These are phyloP conservation scores for Pheosia gnoma DNA, from an alignment of 2,888 invertebrate genomes.

Conservation along the genomic window DNA sequence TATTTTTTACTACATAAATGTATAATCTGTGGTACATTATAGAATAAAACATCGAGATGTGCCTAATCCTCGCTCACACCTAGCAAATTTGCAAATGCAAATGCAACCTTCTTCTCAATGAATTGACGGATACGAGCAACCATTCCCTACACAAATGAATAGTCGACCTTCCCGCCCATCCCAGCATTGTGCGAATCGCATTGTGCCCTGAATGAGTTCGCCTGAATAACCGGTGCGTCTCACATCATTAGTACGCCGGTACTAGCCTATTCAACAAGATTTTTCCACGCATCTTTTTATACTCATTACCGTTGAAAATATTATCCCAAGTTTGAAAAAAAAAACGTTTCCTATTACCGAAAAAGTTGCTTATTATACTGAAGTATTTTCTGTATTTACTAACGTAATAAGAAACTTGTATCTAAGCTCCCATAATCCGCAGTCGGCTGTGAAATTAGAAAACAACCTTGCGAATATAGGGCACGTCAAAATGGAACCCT, in stretches of 20 bases:
- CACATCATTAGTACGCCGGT: constrained; percentile 53
- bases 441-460: constrained; percentile 60
- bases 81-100: constrained; percentile 31
- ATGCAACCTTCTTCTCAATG: constrained; percentile 35
- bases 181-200: constrained; percentile 66
- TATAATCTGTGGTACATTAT: neutral
- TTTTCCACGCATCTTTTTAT: constrained; percentile 36
- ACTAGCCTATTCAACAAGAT: constrained; percentile 44
- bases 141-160: constrained; percentile 66
- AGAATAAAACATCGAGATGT: neutral
- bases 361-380: constrained; percentile 9
- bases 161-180: constrained; percentile 76
- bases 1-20: neutral
- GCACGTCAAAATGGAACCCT: constrained; percentile 40
- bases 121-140: constrained; percentile 45
- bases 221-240: constrained; percentile 62
- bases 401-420: constrained; percentile 40
- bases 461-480: constrained; percentile 50
- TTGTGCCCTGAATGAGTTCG: constrained; percentile 63
- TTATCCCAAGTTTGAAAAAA: too few relatives aligned
- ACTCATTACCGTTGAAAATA: too few relatives aligned
- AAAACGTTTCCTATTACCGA: constrained; percentile 12
- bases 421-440: constrained; percentile 44
- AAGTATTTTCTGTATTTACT: constrained; percentile 28
- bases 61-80: neutral